These are phyloP conservation scores for Squalus acanthias DNA, from an alignment of 2,797 vertebrate species.

Conservation along the genomic window DNA sequence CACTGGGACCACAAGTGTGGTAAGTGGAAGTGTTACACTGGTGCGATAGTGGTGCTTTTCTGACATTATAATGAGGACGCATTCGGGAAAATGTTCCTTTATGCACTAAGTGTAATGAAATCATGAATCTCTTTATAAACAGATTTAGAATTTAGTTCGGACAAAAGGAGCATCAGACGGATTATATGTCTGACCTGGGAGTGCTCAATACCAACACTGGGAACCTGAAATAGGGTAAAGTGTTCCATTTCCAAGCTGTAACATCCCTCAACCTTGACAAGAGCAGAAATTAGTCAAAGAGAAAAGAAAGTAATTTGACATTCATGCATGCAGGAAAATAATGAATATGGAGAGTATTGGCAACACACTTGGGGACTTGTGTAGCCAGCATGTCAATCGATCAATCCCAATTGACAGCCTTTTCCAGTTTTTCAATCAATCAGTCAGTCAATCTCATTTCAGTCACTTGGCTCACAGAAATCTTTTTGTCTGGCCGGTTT, in stretches of 20 bases:
- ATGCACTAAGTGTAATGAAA: not conserved
- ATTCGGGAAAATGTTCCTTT: not conserved
- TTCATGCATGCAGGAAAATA: not conserved
- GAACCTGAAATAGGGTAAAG: not conserved
- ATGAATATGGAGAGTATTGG: not conserved
- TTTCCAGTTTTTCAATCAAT: not conserved
- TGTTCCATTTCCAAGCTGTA: not conserved
- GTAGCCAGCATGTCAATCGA: no score
- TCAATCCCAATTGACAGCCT: no score
- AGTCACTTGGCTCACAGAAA: not conserved
- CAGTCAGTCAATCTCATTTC: not conserved
- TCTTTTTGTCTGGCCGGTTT: not conserved
- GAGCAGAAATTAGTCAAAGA: not conserved
- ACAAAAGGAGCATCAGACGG: not conserved
- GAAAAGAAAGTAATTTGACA: not conserved
- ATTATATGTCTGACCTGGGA: not conserved
- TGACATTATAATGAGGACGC: not conserved
- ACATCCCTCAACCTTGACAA: not conserved
- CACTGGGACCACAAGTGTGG: not conserved
- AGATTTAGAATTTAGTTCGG: not conserved
- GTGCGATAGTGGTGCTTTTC: not conserved
- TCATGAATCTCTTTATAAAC: not conserved
- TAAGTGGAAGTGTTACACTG: not conserved
- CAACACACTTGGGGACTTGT: not conserved
- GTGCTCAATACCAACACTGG: not conserved